These are phyloP conservation scores for Sebastolobus alascanus DNA, from an alignment of 2,797 vertebrate species.

Conservation along the genomic window DNA sequence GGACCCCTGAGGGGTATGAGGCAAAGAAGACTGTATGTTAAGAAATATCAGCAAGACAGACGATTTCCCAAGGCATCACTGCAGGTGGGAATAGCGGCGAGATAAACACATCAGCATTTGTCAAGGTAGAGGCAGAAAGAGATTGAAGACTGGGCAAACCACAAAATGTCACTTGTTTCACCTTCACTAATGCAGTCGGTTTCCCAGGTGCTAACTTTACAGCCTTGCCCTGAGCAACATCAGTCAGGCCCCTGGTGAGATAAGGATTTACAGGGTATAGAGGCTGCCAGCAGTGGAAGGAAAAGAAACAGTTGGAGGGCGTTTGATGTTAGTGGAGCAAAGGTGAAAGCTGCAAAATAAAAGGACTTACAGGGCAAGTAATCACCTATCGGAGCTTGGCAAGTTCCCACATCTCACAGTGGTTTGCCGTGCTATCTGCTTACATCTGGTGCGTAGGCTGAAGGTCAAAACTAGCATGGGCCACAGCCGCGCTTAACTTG, in stretches of 20 bases:
- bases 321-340: constrained; percentile 69
- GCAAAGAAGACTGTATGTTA: constrained; percentile 43
- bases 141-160: constrained; percentile 14
- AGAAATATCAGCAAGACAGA: constrained; percentile 55
- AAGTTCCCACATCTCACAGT: constrained; percentile 11
- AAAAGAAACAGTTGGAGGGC: constrained; percentile 42
- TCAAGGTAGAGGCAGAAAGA: constrained; percentile 19
- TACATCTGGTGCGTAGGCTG: constrained; percentile 38
- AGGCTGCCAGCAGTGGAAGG: constrained; percentile 20
- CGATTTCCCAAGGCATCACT: constrained; percentile 48
- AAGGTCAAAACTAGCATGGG: constrained; percentile 39
- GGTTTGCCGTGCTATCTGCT: constrained; percentile 15
- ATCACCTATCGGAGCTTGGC: constrained; percentile 21
- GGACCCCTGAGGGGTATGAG: constrained; percentile 52
- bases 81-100: constrained; percentile 61
- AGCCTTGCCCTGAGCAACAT: constrained; percentile 53
- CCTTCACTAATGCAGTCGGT: constrained; percentile 37
- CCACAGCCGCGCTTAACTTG: constrained; percentile 25
- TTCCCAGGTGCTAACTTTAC: constrained; percentile 57
- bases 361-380: constrained; percentile 33
- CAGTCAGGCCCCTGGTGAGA: constrained; percentile 57
- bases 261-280: constrained; percentile 64
- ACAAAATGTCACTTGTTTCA: constrained; percentile 50
- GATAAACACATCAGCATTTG: constrained; percentile 62
- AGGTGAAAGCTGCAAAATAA: constrained; percentile 59